Evolutionary conservation across 2,888 invertebrate genomes (phyloP).

Genomic region (Drosophila demipolita): DNA sequence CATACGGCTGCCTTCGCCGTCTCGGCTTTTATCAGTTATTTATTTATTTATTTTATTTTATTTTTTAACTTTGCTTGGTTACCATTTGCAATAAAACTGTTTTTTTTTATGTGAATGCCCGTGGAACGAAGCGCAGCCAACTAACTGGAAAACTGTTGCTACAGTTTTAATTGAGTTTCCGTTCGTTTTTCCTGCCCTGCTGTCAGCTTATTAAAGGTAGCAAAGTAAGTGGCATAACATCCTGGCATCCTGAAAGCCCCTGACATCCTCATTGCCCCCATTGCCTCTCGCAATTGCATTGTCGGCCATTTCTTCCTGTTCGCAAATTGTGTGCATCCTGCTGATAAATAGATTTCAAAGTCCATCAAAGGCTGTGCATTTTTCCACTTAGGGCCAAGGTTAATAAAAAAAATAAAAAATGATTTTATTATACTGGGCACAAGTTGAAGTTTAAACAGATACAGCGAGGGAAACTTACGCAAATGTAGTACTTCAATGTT

Average conservation of each 20-base stretch:
- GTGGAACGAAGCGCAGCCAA: constrained; percentile 16
- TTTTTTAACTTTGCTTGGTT: constrained; percentile 26
- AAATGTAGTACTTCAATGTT: constrained; percentile 9
- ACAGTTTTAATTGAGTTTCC: constrained; percentile 52
- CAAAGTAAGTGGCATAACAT: constrained; percentile 50
- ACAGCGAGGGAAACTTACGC: constrained; percentile 9
- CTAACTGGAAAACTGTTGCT: constrained; percentile 19
- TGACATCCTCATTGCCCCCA: constrained; percentile 5
- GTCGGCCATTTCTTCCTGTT: constrained; percentile 60
- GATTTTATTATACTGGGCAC: constrained; percentile 3
- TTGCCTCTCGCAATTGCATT: constrained; percentile 53
- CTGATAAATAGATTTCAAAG: constrained; percentile 59
- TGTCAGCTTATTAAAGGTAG: constrained; percentile 43
- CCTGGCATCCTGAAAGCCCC: constrained; percentile 21
- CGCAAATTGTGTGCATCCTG: constrained; percentile 72
- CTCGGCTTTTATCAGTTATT: not conserved
- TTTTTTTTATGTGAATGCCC: constrained; percentile 46
- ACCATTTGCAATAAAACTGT: constrained; percentile 38
- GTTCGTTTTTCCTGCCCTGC: constrained; percentile 50
- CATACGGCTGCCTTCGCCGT: constrained; percentile 49
- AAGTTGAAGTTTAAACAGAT: constrained; percentile 6
- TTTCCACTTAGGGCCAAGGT: constrained; percentile 19
- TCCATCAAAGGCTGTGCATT: constrained; percentile 14
- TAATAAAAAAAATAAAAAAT: constrained; percentile 17
- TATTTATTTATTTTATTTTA: constrained; percentile 3